A percentile compares a stretch with the other conserved stretches of the same genome.
Evolutionary conservation across 1,140 invertebrate genomes (phyloP).

Genomic region (Cydia pomonella): DNA sequence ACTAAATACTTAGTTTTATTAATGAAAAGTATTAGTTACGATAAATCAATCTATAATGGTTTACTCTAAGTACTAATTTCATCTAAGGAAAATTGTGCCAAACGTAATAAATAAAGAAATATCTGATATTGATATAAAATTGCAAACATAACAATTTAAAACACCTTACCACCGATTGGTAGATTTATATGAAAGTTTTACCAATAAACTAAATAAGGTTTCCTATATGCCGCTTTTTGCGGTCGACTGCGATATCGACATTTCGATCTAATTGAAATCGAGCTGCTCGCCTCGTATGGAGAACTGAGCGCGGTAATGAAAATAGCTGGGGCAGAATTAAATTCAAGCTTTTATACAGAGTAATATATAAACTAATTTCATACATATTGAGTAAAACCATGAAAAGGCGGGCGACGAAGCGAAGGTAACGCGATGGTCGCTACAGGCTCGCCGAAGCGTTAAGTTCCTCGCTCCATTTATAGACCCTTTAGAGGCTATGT

Average conservation of each 20-base stretch:
- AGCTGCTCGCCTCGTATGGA: constrained; percentile 2
- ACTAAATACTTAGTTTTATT: too few relatives aligned
- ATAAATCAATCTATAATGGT: too few relatives aligned
- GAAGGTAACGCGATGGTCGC: constrained; percentile 57
- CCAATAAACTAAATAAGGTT: constrained; percentile 4
- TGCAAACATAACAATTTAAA: too few relatives aligned
- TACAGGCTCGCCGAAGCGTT: constrained; percentile 46
- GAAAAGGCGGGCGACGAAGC: constrained; percentile 52
- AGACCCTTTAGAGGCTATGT: constrained; percentile 43
- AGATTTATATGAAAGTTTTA: neutral
- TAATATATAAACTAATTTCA: constrained; percentile 17
- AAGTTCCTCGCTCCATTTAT: constrained; percentile 61
- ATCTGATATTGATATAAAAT: too few relatives aligned
- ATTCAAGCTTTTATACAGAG: constrained; percentile 5
- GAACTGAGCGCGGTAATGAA: constrained; percentile 10
- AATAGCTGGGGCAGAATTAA: constrained; percentile 14
- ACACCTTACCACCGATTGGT: neutral
- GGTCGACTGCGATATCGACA: constrained; percentile 22
- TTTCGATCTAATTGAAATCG: constrained; percentile 27
- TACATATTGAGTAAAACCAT: constrained; percentile 38
- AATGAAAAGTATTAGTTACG: too few relatives aligned
- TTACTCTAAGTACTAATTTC: too few relatives aligned
- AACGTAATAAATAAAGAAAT: too few relatives aligned
- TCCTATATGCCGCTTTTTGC: constrained; percentile 8
- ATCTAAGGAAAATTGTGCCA: too few relatives aligned